These are phyloP conservation scores for Volucella bombylans DNA, from an alignment of 2,888 invertebrate species.

Conservation along the genomic window DNA sequence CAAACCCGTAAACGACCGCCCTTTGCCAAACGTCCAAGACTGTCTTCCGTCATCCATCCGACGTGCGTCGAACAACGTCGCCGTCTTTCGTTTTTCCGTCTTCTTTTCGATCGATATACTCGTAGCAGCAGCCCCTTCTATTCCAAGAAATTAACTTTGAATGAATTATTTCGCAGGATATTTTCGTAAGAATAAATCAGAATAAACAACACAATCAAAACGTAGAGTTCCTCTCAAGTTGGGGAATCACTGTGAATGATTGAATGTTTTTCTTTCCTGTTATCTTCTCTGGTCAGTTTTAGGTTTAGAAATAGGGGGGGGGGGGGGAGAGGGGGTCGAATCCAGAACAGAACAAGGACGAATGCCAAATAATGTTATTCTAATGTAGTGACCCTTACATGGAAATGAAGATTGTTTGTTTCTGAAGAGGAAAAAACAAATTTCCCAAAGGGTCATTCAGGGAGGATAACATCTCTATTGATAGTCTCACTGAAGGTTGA, in stretches of 20 bases:
- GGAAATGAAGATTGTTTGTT: constrained; percentile 69
- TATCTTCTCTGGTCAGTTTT: constrained; percentile 65
- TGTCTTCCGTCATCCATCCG: too few species aligned
- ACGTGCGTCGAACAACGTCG: constrained; percentile 1
- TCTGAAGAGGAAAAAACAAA: constrained; percentile 57
- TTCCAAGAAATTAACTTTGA: constrained; percentile 71
- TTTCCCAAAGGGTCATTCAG: constrained; percentile 70
- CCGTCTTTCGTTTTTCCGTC: constrained; percentile 27
- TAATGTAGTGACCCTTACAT: constrained; percentile 69
- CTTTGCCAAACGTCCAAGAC: too few species aligned
- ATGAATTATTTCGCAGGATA: constrained; percentile 70
- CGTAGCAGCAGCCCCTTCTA: constrained; percentile 48
- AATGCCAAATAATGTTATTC: constrained; percentile 63
- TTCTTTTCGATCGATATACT: constrained; percentile 32
- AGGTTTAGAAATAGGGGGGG: constrained; percentile 18
- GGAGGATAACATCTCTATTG: constrained; percentile 67
- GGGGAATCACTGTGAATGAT: constrained; percentile 69
- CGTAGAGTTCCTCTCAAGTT: constrained; percentile 28
- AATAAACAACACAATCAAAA: constrained; percentile 68
- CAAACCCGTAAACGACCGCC: constrained; percentile 34
- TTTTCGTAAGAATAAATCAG: constrained; percentile 67
- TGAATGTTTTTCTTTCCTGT: constrained; percentile 74
- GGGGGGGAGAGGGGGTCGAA: constrained; percentile 4
- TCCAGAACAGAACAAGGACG: too few species aligned
- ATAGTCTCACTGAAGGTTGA: constrained; percentile 35